Base-by-base conservation (phyloP, 2,113 vertebrate species). In the Gallinago jamesoni region DNA sequence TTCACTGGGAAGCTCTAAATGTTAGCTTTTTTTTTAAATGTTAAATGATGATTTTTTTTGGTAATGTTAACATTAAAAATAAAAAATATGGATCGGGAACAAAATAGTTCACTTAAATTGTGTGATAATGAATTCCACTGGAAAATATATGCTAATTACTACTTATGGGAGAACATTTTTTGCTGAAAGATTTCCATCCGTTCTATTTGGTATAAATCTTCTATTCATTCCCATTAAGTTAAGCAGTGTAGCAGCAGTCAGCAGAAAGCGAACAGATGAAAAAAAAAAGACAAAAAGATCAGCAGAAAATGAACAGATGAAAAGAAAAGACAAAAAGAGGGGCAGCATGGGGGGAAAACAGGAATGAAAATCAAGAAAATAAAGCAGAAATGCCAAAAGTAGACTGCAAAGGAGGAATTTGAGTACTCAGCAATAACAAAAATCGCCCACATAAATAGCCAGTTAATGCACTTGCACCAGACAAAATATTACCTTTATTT, bases 401-500 rank as follows among this genome's bases (percentile, higher is more conserved):
- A 48, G 47, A 22, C 47, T 22, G 47, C 47, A 22, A 48, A 48
- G 47, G 47, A 48, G 47, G 47, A 47, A 47, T 47, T 5, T 47
- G 47, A 47, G 47, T 47, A 47, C 47, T 47, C 47, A 47, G 70
- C 27, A 83, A 17, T 24, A 67, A 73, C 0, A 10, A 30, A 84
- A 60, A 31, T 8, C 50, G 27, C 43, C 56, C 47, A 63, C 18
- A 37, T 43, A 84, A 87, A 53, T 0, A n/a, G 33, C 24, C 33
- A 52, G 59, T 37, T 77, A 87, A 81, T 45, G 69, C 15, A 57
- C 17, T 12, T 84, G 23, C 12, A 55, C 9, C 21, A 14, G 24
- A 56, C 21, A 82, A 27, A 14, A 73, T 4, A 12, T 96, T 97
- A 99, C 99, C 99, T 99, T 99, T 86, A 99, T 94, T 80, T 98